Evolutionary conservation across 2,797 vertebrate species (phyloP).

Genomic region (Anas capensis): DNA sequence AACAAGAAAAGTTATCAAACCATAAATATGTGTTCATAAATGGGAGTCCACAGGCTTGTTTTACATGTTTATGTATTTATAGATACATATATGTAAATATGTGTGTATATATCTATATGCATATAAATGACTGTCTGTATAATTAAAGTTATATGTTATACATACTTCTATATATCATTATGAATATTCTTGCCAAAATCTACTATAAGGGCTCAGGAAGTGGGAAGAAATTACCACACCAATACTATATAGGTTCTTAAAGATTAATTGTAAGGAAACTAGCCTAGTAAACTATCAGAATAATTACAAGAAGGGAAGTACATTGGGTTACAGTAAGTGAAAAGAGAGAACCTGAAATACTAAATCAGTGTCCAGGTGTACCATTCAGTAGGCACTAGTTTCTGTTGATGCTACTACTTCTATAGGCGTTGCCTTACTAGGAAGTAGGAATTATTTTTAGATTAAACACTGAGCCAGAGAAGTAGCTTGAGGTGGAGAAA

Average conservation of each 20-base stretch:
- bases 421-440: not conserved
- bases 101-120: not conserved
- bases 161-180: not conserved
- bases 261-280: not conserved
- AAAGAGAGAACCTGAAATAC: not conserved
- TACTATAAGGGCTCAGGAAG: not conserved
- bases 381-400: not conserved
- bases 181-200: not conserved
- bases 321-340: not conserved
- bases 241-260: not conserved
- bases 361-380: rapidly evolving
- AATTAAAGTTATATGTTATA: not conserved
- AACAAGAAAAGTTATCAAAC: not conserved
- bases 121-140: not conserved
- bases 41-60: not conserved
- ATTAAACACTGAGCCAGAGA: rapidly evolving
- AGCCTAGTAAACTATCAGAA: not conserved
- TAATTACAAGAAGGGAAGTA: not conserved
- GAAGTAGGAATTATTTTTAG: not conserved
- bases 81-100: not conserved
- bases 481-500: not conserved
- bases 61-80: not conserved
- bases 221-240: not conserved
- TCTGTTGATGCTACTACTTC: not conserved
- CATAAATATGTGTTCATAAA: not conserved